Percentiles rank a stretch among this genome's conserved stretches.
Evolutionary conservation across 2,888 invertebrate genomes (phyloP).

Genomic region (Argynnis bischoffii): DNA sequence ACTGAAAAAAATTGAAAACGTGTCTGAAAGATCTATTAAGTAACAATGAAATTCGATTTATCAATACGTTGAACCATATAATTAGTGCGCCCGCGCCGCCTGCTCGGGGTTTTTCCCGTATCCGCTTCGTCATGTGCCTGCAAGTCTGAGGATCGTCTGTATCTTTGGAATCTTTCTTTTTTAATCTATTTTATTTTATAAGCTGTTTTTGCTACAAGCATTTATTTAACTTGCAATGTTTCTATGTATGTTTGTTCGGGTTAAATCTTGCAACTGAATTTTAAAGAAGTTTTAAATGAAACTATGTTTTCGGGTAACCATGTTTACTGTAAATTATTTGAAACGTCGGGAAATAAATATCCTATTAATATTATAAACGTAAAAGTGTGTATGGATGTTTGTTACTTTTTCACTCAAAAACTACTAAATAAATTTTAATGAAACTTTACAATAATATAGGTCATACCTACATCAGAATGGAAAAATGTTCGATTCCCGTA

Average conservation of each 20-base stretch:
- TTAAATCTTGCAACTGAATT: too few species aligned
- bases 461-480: too few species aligned
- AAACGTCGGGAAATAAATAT: too few species aligned
- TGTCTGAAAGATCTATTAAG: slow-evolving; percentile 12
- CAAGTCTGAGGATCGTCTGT: slow-evolving; percentile 21
- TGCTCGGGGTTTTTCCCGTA: slow-evolving; percentile 49
- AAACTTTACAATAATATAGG: too few species aligned
- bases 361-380: too few species aligned
- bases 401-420: too few species aligned
- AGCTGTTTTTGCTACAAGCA: background rate
- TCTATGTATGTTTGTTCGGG: background rate
- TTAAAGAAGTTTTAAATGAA: too few species aligned
- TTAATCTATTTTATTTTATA: background rate
- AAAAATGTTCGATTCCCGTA: too few species aligned
- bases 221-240: background rate
- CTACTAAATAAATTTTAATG: too few species aligned
- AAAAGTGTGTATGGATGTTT: too few species aligned
- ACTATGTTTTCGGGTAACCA: too few species aligned
- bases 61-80: slow-evolving; percentile 19
- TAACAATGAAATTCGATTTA: slow-evolving; percentile 24
- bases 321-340: too few species aligned
- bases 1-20: background rate
- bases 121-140: slow-evolving; percentile 43
- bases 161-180: slow-evolving; percentile 11
- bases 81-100: slow-evolving; percentile 22